Evolutionary conservation across 2,797 vertebrate species (phyloP).

Genomic region (Malurus leucopterus): DNA sequence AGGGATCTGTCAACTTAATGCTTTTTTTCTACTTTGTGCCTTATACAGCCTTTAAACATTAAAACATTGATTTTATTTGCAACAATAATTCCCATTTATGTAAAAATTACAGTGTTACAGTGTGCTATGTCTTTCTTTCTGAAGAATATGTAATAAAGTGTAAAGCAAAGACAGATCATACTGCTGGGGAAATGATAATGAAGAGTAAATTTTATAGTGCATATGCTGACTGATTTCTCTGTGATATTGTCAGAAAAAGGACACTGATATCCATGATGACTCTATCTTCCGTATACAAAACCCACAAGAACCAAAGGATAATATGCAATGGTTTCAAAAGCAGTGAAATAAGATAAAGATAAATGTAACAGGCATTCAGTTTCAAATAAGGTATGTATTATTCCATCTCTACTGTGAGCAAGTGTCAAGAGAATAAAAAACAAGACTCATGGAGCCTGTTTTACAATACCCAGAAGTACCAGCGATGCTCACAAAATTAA

Average conservation of each 20-base stretch:
- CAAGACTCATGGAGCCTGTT: not conserved
- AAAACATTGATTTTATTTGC: not conserved
- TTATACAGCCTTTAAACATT: not conserved
- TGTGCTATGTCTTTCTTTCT: not conserved
- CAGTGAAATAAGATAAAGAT: not conserved
- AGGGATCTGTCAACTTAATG: not conserved
- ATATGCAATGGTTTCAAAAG: not conserved
- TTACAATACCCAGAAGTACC: not conserved
- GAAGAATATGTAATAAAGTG: not conserved
- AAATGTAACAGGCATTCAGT: not conserved
- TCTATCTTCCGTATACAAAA: not conserved
- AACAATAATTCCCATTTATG: not conserved
- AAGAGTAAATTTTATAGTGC: not conserved
- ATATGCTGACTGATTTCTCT: not conserved
- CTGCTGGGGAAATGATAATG: not conserved
- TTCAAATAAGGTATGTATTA: not conserved
- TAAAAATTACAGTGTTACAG: not conserved
- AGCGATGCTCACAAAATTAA: not conserved
- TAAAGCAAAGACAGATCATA: not conserved
- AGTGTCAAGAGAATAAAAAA: not conserved
- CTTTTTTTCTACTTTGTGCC: not conserved
- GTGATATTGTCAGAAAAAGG: not conserved
- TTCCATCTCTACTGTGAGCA: not conserved
- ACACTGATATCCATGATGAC: not conserved
- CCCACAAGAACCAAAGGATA: not conserved